phyloP scores from a whole-genome alignment of 1,140 invertebrate genomes.

The Drosophila athabasca region DNA sequence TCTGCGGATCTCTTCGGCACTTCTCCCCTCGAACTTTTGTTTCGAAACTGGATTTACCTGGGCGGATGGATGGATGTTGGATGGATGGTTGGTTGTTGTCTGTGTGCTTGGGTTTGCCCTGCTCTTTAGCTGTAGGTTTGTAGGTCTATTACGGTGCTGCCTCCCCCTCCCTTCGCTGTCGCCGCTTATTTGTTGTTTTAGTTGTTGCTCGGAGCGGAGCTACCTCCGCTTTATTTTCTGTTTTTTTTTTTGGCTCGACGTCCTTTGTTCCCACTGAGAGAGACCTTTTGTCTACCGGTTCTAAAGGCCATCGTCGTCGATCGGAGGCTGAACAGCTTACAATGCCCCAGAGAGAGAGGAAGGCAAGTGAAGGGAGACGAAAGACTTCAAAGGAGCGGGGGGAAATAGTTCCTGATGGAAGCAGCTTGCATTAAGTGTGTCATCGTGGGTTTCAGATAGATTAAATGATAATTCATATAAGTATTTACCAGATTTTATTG shows the following conservation, averaged over 20 bases:
- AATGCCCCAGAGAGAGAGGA: constrained; percentile 16
- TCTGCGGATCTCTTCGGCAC: not conserved
- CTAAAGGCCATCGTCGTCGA: constrained; percentile 58
- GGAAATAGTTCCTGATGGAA: constrained; percentile 10
- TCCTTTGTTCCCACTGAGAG: constrained; percentile 52
- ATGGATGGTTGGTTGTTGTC: constrained; percentile 28
- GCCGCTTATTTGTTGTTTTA: constrained; percentile 4
- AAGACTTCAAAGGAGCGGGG: not conserved
- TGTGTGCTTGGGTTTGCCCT: constrained; percentile 24
- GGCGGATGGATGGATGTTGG: constrained; percentile 9
- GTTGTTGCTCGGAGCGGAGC: constrained; percentile 7
- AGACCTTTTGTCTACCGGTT: constrained; percentile 66
- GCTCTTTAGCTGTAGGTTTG: constrained; percentile 61
- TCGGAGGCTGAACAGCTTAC: constrained; percentile 51
- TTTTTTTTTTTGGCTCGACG: constrained; percentile 36
- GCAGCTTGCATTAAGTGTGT: constrained; percentile 20
- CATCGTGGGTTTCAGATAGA: constrained; percentile 5
- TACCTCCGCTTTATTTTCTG: constrained; percentile 12
- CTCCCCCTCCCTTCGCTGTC: constrained; percentile 9
- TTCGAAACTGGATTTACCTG: constrained; percentile 57
- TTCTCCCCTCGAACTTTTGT: constrained; percentile 40
- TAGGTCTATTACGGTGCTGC: constrained; percentile 68
- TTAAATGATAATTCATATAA: not conserved
- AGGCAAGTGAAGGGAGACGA: no score
- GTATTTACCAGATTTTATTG: not conserved